A percentile compares a stretch with the other conserved stretches of the same genome.
These are phyloP conservation scores for Apostichopus californicus DNA, from an alignment of 35 echinoderm and acorn worm species.

Conservation along the genomic window DNA sequence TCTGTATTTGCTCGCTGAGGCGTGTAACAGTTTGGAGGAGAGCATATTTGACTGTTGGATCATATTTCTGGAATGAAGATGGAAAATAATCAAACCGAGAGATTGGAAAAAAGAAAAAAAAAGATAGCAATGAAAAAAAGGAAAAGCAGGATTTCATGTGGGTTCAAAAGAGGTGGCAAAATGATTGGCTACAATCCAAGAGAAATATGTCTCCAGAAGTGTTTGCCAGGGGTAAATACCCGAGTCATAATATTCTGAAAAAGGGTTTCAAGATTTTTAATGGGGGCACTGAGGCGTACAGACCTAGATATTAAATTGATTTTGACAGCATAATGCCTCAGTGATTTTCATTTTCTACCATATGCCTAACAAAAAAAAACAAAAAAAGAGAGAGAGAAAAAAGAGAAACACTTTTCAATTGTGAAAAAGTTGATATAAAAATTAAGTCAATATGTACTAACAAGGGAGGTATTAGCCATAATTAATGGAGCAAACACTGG, in stretches of 20 bases:
- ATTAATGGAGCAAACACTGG: constrained; percentile 17
- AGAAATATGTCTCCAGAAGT: constrained; percentile 41
- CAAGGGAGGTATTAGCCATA: constrained; percentile 17
- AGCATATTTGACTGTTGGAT: constrained; percentile 52
- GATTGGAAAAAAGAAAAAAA: constrained; percentile 31
- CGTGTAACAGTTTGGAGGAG: constrained; percentile 49
- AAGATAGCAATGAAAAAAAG: background rate
- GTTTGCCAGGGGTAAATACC: constrained; percentile 26
- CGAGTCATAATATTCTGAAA: background rate
- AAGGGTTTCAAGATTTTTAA: background rate
- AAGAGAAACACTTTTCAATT: constrained; percentile 38
- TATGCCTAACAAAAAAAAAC: background rate
- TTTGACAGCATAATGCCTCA: constrained; percentile 42
- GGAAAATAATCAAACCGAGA: constrained; percentile 51
- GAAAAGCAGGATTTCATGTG: constrained; percentile 6
- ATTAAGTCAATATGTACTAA: constrained; percentile 47
- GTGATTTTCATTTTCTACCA: constrained; percentile 39
- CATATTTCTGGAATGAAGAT: constrained; percentile 53
- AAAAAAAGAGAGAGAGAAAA: background rate
- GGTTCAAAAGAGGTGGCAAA: constrained; percentile 38
- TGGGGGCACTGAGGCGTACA: constrained; percentile 13
- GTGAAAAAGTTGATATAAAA: background rate
- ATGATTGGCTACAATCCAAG: constrained; percentile 33
- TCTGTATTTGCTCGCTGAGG: constrained; percentile 45
- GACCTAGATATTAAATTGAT: constrained; percentile 50